Evolutionary conservation across 2,797 vertebrate genomes (phyloP).

Genomic region (Amniataba percoides): DNA sequence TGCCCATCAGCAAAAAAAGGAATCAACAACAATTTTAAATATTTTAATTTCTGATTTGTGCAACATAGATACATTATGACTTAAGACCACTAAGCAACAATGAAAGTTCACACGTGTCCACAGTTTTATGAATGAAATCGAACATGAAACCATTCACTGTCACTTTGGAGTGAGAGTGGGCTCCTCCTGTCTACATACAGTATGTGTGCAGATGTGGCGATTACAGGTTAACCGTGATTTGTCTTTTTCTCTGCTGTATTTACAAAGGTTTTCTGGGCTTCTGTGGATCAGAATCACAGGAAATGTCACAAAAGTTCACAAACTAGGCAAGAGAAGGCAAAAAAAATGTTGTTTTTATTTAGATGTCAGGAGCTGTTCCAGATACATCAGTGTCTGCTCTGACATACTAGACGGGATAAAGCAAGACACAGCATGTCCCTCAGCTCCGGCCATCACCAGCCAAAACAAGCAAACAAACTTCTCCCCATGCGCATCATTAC

Average conservation of each 20-base stretch:
- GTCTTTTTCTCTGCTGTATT: background rate
- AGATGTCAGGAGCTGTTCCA: background rate
- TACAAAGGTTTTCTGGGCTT: background rate
- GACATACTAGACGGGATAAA: background rate
- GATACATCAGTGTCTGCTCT: background rate
- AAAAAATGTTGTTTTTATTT: background rate
- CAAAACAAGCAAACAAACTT: background rate
- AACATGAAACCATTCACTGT: background rate
- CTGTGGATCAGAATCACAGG: background rate
- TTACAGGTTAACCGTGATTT: background rate
- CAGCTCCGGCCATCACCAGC: background rate
- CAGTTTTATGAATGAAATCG: constrained; percentile 9
- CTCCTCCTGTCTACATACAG: background rate
- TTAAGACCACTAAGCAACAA: background rate
- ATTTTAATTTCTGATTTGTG: background rate
- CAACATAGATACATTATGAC: background rate
- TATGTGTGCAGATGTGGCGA: background rate
- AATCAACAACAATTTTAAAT: background rate
- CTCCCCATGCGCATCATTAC: background rate
- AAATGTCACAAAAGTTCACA: background rate
- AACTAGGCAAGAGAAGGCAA: background rate
- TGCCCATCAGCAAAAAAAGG: background rate
- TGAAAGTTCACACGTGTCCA: background rate
- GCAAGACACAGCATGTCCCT: background rate
- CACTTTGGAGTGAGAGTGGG: background rate